A percentile compares a stretch with the other conserved stretches of the same genome.
Evolutionary conservation across 2,113 vertebrate genomes (phyloP).

Genomic region (Probosciger aterrimus): DNA sequence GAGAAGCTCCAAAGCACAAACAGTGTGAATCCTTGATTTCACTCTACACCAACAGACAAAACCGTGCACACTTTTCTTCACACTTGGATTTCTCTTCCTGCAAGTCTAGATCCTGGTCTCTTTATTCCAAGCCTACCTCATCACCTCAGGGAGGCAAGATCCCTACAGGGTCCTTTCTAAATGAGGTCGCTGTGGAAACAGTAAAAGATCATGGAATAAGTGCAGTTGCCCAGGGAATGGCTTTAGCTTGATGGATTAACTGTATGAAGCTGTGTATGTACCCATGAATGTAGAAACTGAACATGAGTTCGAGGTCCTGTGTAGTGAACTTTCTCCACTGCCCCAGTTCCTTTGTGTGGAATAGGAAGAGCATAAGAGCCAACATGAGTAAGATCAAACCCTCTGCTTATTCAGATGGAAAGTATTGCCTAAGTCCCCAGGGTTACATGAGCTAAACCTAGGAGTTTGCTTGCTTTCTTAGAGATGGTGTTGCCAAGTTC

Average conservation of each 20-base stretch:
- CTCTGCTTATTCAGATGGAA: conserved; percentile 38
- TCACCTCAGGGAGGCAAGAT: not conserved
- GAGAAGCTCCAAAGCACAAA: conserved; percentile 27
- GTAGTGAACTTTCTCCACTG: not conserved
- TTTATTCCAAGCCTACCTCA: not conserved
- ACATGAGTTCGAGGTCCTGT: not conserved
- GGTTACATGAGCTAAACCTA: conserved; percentile 13
- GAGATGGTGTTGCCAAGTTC: conserved; percentile 38
- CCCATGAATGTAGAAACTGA: not conserved
- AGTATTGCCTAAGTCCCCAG: conserved; percentile 9
- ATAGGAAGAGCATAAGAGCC: not conserved
- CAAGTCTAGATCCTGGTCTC: not conserved
- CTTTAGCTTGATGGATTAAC: not conserved
- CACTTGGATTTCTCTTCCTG: not conserved
- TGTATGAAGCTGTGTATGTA: not conserved
- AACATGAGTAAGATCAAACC: not conserved
- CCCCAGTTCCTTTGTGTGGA: not conserved
- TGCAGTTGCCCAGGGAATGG: not conserved
- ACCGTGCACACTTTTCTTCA: not conserved
- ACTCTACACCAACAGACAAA: not conserved
- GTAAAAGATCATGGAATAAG: not conserved
- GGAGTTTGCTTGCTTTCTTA: not conserved
- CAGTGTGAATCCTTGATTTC: not conserved
- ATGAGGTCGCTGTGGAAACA: not conserved
- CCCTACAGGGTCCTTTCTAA: not conserved